A percentile compares a stretch with the other conserved stretches of the same genome.
Conservation (phyloP, 2,888 invertebrate genomes). For the Drosophila pseudotakahashii region DNA sequence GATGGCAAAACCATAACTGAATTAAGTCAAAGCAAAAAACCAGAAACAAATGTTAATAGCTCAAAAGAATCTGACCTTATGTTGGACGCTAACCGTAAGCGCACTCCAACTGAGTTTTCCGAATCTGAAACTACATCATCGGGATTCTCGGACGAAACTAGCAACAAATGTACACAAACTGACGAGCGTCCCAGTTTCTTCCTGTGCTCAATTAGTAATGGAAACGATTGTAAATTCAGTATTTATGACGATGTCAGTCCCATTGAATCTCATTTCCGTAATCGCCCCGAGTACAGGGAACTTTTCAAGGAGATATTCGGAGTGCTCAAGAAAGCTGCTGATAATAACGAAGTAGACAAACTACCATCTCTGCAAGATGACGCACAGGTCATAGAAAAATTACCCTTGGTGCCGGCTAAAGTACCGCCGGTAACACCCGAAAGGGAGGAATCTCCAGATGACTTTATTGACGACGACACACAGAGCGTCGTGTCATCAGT, state of each 20-base stretch:
- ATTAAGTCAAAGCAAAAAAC: constrained; percentile 85
- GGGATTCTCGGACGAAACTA: constrained; percentile 93
- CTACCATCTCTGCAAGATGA: constrained; percentile 85
- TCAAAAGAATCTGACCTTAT: constrained; percentile 27
- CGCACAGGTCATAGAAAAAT: constrained; percentile 11
- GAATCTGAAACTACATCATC: constrained; percentile 94
- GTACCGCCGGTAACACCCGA: constrained; percentile 89
- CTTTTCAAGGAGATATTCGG: constrained; percentile 93
- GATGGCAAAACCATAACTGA: constrained; percentile 89
- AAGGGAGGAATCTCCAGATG: constrained; percentile 87
- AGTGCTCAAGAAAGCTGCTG: constrained; percentile 92
- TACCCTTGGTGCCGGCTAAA: constrained; percentile 75
- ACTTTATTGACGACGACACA: constrained; percentile 86
- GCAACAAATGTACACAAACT: constrained; percentile 93
- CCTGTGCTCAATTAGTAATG: constrained; percentile 93
- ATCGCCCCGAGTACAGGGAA: constrained; percentile 92
- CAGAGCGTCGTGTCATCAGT: constrained; percentile 91
- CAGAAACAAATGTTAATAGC: constrained; percentile 82
- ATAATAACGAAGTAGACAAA: constrained; percentile 92
- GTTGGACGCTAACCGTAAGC: constrained; percentile 59
- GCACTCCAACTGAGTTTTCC: constrained; percentile 92
- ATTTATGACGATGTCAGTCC: constrained; percentile 93
- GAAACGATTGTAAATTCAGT: constrained; percentile 93
- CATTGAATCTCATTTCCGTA: constrained; percentile 92
- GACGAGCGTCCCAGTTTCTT: constrained; percentile 92